Conservation (phyloP, 2,888 invertebrate species). For the Cetonia aurata region DNA sequence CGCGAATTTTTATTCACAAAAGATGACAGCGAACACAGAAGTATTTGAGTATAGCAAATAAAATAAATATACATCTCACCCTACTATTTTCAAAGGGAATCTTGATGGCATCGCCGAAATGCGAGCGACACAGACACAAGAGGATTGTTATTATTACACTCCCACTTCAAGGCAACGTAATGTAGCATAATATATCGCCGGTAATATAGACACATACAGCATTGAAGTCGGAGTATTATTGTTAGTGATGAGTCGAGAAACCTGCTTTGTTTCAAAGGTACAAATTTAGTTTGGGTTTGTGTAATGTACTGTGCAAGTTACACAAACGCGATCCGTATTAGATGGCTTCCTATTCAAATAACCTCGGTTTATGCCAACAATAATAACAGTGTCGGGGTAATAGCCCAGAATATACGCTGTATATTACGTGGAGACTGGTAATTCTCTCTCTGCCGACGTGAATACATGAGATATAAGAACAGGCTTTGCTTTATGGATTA, state of each 20-base stretch:
- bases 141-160: background rate
- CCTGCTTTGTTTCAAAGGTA: constrained; percentile 22
- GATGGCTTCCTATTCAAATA: constrained; percentile 3
- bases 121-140: too few species aligned
- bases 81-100: too few species aligned
- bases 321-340: constrained; percentile 11
- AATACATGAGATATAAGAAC: too few species aligned
- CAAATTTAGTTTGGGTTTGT: constrained; percentile 20
- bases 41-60: too few species aligned
- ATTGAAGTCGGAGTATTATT: background rate
- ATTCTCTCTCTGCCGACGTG: background rate
- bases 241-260: too few species aligned
- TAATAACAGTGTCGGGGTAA: background rate
- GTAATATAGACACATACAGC: background rate
- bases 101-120: too few species aligned
- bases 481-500: too few species aligned
- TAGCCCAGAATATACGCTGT: background rate
- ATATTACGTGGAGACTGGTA: background rate
- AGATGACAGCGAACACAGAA: too few species aligned
- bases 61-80: too few species aligned
- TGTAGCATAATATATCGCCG: constrained; percentile 3
- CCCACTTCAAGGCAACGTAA: background rate
- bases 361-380: constrained; percentile 11
- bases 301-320: constrained; percentile 19
- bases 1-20: too few species aligned